phyloP scores from a whole-genome alignment of 2,797 vertebrate genomes.

The Muscicapa comitata region DNA sequence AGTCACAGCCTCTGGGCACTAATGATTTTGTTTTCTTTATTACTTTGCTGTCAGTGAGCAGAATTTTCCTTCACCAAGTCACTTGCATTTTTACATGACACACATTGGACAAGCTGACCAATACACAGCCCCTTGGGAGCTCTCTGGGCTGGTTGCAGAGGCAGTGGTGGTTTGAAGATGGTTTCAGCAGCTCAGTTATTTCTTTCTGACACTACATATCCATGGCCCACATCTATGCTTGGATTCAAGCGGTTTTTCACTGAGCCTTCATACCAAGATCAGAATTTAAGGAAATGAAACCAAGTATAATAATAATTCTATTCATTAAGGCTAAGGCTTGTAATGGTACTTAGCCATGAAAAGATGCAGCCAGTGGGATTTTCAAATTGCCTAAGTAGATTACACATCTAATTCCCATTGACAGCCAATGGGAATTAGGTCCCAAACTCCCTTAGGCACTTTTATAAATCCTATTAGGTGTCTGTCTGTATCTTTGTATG shows the following conservation, averaged over 20 bases:
- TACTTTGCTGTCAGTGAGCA: constrained; percentile 1
- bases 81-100: constrained; percentile 12
- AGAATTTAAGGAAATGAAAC: constrained; percentile 43
- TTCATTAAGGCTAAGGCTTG: constrained; percentile 51
- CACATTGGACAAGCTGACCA: not conserved
- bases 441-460: constrained; percentile 59
- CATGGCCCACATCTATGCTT: not conserved
- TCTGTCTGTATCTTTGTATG: constrained; percentile 35
- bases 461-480: constrained; percentile 61
- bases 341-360: constrained; percentile 58
- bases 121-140: not conserved
- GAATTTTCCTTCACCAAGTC: not conserved
- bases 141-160: not conserved
- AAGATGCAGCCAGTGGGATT: constrained; percentile 64
- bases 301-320: constrained; percentile 60
- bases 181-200: not conserved
- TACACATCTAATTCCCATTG: constrained; percentile 61
- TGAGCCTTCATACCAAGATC: not conserved
- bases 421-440: constrained; percentile 63
- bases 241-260: not conserved
- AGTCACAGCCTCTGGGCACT: constrained; percentile 4
- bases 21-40: constrained; percentile 4
- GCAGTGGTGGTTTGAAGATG: not conserved
- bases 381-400: constrained; percentile 63
- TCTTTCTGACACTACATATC: not conserved